These are phyloP conservation scores for Ageneiosus marmoratus DNA, from an alignment of 2,113 vertebrate genomes.

Conservation along the genomic window DNA sequence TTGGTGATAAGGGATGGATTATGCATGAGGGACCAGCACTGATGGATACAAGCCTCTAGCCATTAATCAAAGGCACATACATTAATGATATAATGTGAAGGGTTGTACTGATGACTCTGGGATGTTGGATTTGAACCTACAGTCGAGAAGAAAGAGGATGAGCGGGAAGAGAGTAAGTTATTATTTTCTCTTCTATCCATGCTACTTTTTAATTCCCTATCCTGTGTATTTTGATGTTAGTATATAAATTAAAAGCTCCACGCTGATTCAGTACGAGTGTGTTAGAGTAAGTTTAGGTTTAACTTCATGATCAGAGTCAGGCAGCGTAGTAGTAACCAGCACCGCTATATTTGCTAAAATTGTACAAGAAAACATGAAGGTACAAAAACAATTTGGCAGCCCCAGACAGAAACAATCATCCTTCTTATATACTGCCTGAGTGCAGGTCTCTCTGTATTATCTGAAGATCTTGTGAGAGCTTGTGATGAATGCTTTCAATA, in stretches of 20 bases:
- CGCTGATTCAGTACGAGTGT: background rate
- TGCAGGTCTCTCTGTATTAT: background rate
- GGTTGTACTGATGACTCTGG: conserved; percentile 30
- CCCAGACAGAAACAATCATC: background rate
- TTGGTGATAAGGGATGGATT: conserved; percentile 43
- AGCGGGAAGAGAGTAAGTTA: background rate
- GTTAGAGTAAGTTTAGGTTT: background rate
- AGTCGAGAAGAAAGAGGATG: background rate
- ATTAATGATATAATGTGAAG: conserved; percentile 51
- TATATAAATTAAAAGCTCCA: background rate
- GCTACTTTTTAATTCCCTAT: background rate
- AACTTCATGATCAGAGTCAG: background rate
- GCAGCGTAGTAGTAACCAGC: background rate
- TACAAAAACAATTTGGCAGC: conserved; percentile 1
- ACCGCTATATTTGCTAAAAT: conserved; percentile 20
- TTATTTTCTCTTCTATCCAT: background rate
- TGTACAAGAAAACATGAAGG: conserved; percentile 11
- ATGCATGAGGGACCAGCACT: conserved; percentile 45
- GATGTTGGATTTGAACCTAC: conserved; percentile 13
- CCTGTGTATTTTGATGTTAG: background rate
- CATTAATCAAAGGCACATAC: conserved; percentile 49
- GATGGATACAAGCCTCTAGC: conserved; percentile 35
- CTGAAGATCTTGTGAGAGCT: conserved; percentile 6
- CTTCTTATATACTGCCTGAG: background rate
- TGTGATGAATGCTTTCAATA: background rate